Evolutionary conservation across 2,113 vertebrate species (phyloP).

Genomic region (Stegostoma tigrinum): DNA sequence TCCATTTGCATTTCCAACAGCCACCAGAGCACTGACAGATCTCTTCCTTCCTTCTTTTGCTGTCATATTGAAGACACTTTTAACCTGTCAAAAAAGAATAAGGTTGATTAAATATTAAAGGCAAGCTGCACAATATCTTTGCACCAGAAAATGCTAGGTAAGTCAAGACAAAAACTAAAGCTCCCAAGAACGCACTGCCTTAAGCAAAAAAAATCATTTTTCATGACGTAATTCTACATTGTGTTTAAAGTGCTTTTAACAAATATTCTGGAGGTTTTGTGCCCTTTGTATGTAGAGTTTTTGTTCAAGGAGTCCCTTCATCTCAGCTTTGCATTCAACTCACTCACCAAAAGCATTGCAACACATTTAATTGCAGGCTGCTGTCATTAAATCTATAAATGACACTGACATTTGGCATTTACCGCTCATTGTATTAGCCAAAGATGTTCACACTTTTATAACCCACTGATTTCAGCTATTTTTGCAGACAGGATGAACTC

Average conservation of each 20-base stretch:
- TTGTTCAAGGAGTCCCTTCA: not conserved
- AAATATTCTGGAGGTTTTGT: not conserved
- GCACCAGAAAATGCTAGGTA: not conserved
- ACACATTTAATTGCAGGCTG: not conserved
- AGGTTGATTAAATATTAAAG: not conserved
- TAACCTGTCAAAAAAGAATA: slow-evolving; percentile 61
- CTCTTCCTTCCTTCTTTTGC: slow-evolving; percentile 87
- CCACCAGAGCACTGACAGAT: slow-evolving; percentile 77
- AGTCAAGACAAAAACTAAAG: not conserved
- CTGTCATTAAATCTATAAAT: not conserved
- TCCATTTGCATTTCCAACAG: slow-evolving; percentile 81
- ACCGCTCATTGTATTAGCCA: not conserved
- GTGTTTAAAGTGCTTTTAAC: not conserved
- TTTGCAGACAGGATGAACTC: not conserved
- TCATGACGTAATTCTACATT: not conserved
- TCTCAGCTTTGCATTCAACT: not conserved
- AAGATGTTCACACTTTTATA: not conserved
- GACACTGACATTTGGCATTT: not conserved
- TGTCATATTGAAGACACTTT: slow-evolving; percentile 89
- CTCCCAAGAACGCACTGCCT: not conserved
- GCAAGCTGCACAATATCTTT: not conserved
- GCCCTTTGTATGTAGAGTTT: not conserved
- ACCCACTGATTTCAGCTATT: not conserved
- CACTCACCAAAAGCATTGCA: not conserved
- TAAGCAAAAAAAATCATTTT: not conserved